Conservation (phyloP, 2,888 invertebrate species). For the Tanaodytes sp. region DNA sequence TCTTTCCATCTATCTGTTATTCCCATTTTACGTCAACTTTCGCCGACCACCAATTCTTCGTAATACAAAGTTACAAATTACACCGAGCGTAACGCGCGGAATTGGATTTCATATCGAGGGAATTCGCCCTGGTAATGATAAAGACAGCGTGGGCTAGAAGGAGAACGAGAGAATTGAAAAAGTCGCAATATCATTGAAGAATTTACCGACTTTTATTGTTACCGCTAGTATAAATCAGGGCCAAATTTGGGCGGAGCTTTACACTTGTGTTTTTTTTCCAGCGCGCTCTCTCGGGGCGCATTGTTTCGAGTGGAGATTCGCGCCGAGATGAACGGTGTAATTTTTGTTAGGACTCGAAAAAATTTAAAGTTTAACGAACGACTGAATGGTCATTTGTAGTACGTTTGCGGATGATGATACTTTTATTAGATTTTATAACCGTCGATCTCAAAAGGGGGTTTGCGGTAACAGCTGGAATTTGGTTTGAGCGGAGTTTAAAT, state of each 20-base stretch:
- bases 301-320: slow-evolving; percentile 31
- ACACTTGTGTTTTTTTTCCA: too few species aligned
- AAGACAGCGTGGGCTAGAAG: slow-evolving; percentile 14
- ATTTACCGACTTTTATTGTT: slow-evolving; percentile 53
- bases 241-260: slow-evolving; percentile 25
- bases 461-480: too few species aligned
- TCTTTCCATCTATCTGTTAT: too few species aligned
- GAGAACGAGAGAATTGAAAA: not conserved
- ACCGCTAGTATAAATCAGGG: slow-evolving; percentile 42
- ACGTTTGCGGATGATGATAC: not conserved
- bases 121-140: slow-evolving; percentile 36
- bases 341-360: slow-evolving; percentile 26
- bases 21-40: not conserved
- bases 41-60: not conserved
- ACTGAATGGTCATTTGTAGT: slow-evolving; percentile 6
- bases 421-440: too few species aligned
- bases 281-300: slow-evolving; percentile 9
- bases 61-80: slow-evolving; percentile 24
- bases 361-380: slow-evolving; percentile 37
- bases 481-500: too few species aligned
- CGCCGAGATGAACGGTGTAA: slow-evolving; percentile 31
- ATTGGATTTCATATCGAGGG: slow-evolving; percentile 39
- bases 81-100: slow-evolving; percentile 25
- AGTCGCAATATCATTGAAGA: slow-evolving; percentile 34
- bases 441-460: too few species aligned